Base-by-base conservation (phyloP, 2,888 invertebrate species). In the Pteria penguin region DNA sequence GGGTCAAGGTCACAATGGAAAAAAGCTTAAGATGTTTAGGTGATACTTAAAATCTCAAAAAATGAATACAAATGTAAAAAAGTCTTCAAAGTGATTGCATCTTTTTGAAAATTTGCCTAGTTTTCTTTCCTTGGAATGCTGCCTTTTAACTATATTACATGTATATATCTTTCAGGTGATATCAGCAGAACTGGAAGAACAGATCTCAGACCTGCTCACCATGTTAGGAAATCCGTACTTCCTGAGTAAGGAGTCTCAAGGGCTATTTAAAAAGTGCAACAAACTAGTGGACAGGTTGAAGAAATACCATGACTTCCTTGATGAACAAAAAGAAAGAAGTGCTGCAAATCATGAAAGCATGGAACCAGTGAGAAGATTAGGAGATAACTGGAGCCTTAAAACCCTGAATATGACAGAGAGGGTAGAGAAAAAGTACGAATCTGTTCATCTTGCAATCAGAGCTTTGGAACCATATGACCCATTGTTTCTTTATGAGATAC, bases 331-430 rank as follows among this genome's bases (percentile, higher is more conserved):
- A 31, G 26, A 52, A 58, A 54, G 65, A 63, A 75, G 55, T 14
- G 70, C 69, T 29, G 14, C 27, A 24, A 62, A 75, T 26, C 62
- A 54, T 24, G 32, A 70, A n/a, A 57, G 26, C 45, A 61, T 27
- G 2, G 62, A 75, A 68, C 62, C 68, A 24, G 75, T 69, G 36
- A 62, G 63, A 63, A 32, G 36, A 29, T 24, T 75, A 29, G 70
- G 32, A 55, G 63, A 75, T 18, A 54, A 63, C 8, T 60, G 61
- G 61, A 45, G 54, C n/a, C n/a, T 75, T n/a, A 73, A 54, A 32
- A 60, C 61, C 18, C 18, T 68, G 31, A 26, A 67, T 24, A 52
- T 14, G n/a, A n/a, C n/a, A n/a, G n/a, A n/a, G n/a, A n/a, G n/a
- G n/a, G n/a, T n/a, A n/a, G n/a, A n/a, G n/a, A n/a, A n/a, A n/a